Percentiles rank a stretch among this genome's conserved stretches.
These are phyloP conservation scores for Nothoprocta pentlandii DNA, from an alignment of 2,113 vertebrate genomes.

Conservation along the genomic window DNA sequence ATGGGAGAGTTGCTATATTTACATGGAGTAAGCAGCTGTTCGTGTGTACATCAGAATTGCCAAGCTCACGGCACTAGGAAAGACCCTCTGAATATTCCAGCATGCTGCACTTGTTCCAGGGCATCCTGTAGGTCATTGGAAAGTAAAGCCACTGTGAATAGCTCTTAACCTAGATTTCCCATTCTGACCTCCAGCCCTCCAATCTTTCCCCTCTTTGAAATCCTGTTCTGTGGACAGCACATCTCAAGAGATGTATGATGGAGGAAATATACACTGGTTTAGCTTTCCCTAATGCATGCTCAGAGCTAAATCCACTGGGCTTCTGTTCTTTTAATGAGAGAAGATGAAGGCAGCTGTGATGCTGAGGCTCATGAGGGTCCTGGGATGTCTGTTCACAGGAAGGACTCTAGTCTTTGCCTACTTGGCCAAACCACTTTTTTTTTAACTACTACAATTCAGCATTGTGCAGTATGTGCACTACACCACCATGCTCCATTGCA, in stretches of 20 bases:
- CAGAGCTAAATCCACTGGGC: not conserved
- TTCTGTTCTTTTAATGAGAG: not conserved
- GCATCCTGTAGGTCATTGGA: not conserved
- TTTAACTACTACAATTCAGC: not conserved
- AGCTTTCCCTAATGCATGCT: not conserved
- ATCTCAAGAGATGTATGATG: not conserved
- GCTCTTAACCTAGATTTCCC: not conserved
- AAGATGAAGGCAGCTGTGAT: not conserved
- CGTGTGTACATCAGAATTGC: not conserved
- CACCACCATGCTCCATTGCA: fast-evolving
- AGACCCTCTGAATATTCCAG: not conserved
- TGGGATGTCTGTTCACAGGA: not conserved
- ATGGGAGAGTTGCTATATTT: not conserved
- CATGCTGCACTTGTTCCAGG: not conserved
- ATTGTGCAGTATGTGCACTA: fast-evolving
- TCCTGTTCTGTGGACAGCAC: not conserved
- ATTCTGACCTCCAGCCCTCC: not conserved
- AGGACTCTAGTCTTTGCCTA: not conserved
- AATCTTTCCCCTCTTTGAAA: not conserved
- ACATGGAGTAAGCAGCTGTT: not conserved
- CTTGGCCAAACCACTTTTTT: not conserved
- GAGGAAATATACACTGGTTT: not conserved
- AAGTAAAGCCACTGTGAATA: fast-evolving
- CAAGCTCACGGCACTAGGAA: fast-evolving
- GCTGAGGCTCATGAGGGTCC: not conserved